Conservation (phyloP, 1,140 invertebrate genomes). For the Melanaphis sacchari region DNA sequence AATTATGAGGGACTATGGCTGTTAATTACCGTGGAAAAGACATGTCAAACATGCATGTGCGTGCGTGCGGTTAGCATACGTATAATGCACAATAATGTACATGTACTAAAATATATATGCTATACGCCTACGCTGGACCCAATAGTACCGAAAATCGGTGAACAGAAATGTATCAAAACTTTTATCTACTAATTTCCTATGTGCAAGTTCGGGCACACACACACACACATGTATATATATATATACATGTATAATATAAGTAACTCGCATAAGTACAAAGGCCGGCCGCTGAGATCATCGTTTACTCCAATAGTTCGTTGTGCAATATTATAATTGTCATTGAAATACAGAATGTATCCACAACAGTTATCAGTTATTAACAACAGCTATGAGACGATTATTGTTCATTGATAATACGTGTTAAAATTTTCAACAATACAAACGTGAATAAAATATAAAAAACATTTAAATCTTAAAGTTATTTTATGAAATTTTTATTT, state of each 20-base stretch:
- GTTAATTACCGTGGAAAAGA: constrained; percentile 44
- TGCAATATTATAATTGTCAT: not conserved
- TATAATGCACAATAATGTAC: not conserved
- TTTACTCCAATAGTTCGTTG: not conserved
- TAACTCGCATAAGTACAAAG: not conserved
- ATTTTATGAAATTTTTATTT: not conserved
- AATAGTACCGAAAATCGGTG: not conserved
- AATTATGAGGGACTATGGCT: constrained; percentile 39
- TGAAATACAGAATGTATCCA: not conserved
- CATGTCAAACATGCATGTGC: constrained; percentile 5
- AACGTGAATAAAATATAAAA: not conserved
- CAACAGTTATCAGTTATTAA: not conserved
- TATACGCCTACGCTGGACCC: not conserved
- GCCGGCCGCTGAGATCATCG: not conserved
- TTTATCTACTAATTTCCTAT: not conserved
- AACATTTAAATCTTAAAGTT: not conserved
- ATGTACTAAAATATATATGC: not conserved
- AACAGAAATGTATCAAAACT: constrained; percentile 14
- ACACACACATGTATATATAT: not conserved
- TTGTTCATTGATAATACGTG: not conserved
- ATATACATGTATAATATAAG: not conserved
- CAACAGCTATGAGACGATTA: not conserved
- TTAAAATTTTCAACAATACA: too few species aligned
- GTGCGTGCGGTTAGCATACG: not conserved
- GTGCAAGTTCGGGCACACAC: not conserved